These are phyloP conservation scores for Hylaeus volcanicus DNA, from an alignment of 1,140 invertebrate genomes.

Conservation along the genomic window DNA sequence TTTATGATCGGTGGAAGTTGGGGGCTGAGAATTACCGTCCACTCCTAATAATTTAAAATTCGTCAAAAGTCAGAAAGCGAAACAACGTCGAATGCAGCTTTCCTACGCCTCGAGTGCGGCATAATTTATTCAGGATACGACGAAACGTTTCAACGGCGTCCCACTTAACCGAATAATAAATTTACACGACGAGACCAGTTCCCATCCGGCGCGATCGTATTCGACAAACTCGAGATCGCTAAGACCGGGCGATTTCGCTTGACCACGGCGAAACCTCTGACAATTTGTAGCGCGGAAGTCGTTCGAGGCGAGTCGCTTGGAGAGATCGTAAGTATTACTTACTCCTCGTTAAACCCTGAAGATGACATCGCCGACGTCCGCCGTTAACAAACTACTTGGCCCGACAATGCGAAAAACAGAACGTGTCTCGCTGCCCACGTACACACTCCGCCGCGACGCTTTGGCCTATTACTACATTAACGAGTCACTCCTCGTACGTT, in stretches of 20 bases:
- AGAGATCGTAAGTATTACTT: conserved; percentile 52
- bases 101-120: too few species aligned
- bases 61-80: neutral
- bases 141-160: neutral
- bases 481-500: conserved; percentile 27
- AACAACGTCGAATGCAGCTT: neutral
- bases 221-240: neutral
- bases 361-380: conserved; percentile 44
- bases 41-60: neutral
- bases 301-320: neutral
- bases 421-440: conserved; percentile 40
- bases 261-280: neutral
- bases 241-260: neutral
- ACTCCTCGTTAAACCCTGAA: conserved; percentile 47
- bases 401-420: conserved; percentile 48
- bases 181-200: neutral
- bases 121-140: neutral
- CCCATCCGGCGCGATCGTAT: neutral
- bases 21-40: too few species aligned
- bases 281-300: conserved; percentile 33
- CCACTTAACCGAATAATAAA: conserved; percentile 20
- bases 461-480: conserved; percentile 45
- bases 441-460: conserved; percentile 27
- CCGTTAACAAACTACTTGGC: conserved; percentile 35
- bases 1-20: too few species aligned